Conservation (phyloP, 2,888 invertebrate genomes). For the Eupithecia abbreviata region DNA sequence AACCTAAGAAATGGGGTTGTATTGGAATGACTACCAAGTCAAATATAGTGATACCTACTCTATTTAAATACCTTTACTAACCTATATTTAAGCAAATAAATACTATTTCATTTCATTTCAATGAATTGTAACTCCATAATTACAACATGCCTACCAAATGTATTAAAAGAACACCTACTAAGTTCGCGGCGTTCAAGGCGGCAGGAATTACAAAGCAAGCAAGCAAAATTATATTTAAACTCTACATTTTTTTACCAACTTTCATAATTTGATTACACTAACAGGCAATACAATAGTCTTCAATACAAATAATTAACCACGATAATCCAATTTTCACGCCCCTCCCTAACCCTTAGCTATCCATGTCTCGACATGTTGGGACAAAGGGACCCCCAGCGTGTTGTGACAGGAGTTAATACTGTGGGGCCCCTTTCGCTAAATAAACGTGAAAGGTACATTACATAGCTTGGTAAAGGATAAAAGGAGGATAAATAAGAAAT, state of each 20-base stretch:
- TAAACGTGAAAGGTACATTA: conserved; percentile 25
- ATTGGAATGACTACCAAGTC: no score
- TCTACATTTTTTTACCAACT: background rate
- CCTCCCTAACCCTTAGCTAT: conserved; percentile 66
- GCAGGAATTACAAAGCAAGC: background rate
- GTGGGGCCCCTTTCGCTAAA: conserved; percentile 31
- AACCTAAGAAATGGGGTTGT: no score
- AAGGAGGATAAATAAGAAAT: conserved; percentile 6
- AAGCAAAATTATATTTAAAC: background rate
- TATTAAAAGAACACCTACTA: background rate
- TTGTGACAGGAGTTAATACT: conserved; percentile 81
- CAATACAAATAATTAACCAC: conserved; percentile 37
- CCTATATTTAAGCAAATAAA: no score
- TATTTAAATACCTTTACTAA: no score
- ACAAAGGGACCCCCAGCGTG: conserved; percentile 61
- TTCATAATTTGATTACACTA: conserved; percentile 6
- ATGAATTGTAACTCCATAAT: no score
- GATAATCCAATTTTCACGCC: conserved; percentile 59
- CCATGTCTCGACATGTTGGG: conserved; percentile 63
- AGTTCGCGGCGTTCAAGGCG: background rate
- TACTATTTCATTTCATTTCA: no score
- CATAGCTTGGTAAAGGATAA: background rate
- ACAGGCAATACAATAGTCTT: conserved; percentile 19
- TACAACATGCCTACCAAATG: no score
- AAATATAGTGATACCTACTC: no score